Conservation (phyloP, 2,888 invertebrate genomes). For the Monochamus alternatus region DNA sequence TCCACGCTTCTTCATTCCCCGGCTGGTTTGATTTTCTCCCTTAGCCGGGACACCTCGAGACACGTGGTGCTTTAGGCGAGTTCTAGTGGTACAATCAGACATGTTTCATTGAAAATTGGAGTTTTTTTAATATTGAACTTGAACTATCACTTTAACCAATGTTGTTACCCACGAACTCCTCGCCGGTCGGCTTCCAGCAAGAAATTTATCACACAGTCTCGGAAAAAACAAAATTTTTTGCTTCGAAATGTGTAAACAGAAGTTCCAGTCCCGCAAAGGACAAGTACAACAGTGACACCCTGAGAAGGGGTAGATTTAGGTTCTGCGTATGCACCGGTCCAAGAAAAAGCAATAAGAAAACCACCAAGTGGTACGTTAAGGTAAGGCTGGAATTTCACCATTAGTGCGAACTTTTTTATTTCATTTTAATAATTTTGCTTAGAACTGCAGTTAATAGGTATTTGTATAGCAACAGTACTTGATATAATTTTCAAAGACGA, state of each 20-base stretch:
- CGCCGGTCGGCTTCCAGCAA: conserved; percentile 64
- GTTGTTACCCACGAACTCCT: conserved; percentile 66
- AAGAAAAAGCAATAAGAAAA: conserved; percentile 71
- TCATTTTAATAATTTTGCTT: too few relatives aligned
- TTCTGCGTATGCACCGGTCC: conserved; percentile 70
- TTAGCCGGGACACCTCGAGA: neutral
- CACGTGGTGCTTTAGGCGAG: neutral
- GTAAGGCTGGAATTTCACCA: conserved; percentile 71
- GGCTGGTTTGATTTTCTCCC: conserved; percentile 6
- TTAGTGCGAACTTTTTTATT: neutral
- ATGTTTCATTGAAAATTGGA: conserved; percentile 10
- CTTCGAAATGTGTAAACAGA: conserved; percentile 62
- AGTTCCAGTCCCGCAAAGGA: conserved; percentile 57
- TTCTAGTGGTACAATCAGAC: neutral
- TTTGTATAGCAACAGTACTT: too few relatives aligned
- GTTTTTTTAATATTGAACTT: neutral
- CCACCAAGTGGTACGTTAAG: conserved; percentile 82
- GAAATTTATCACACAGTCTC: conserved; percentile 64
- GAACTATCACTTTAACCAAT: conserved; percentile 50
- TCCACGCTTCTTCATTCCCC: conserved; percentile 17
- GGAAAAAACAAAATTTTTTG: conserved; percentile 66
- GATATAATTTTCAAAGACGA: too few relatives aligned
- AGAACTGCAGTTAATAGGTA: too few relatives aligned
- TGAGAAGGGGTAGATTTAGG: conserved; percentile 62
- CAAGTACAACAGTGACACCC: conserved; percentile 54